Conservation (phyloP, 2,113 vertebrate genomes). For the Hyla sarda region DNA sequence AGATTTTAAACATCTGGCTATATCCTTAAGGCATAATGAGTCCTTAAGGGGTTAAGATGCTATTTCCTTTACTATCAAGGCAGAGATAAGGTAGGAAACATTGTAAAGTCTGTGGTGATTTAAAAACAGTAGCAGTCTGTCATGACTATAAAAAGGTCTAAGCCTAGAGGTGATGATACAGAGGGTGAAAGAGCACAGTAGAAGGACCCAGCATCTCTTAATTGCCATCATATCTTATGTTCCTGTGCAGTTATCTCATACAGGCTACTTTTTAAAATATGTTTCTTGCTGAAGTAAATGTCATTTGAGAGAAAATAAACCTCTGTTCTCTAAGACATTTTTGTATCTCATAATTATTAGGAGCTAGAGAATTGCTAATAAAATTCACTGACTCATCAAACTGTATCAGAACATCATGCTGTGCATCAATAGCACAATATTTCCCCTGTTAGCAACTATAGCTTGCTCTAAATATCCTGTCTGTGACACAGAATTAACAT, state of each 20-base stretch:
- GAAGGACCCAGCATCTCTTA: not conserved
- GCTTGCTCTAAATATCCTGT: not conserved
- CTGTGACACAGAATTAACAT: constrained; percentile 33
- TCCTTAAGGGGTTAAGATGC: too few species aligned
- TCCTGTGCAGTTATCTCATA: not conserved
- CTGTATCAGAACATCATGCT: constrained; percentile 28
- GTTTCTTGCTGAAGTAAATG: constrained; percentile 28
- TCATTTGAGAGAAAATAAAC: constrained; percentile 11
- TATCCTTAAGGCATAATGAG: too few species aligned
- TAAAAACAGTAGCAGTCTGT: not conserved
- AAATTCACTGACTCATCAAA: constrained; percentile 40
- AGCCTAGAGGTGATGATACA: not conserved
- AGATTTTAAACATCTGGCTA: too few species aligned
- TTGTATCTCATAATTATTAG: constrained; percentile 32
- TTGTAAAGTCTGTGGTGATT: not conserved
- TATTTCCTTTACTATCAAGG: not conserved
- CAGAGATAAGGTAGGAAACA: not conserved
- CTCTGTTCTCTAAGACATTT: constrained; percentile 9
- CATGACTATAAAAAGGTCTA: not conserved
- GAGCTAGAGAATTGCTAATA: constrained; percentile 40
- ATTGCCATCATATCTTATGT: constrained; percentile 17
- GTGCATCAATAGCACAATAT: constrained; percentile 1
- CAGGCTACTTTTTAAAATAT: constrained; percentile 28
- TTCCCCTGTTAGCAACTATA: constrained; percentile 13
- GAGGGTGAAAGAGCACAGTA: not conserved